Conservation (phyloP, 2,797 vertebrate genomes). For the Columba guinea region DNA sequence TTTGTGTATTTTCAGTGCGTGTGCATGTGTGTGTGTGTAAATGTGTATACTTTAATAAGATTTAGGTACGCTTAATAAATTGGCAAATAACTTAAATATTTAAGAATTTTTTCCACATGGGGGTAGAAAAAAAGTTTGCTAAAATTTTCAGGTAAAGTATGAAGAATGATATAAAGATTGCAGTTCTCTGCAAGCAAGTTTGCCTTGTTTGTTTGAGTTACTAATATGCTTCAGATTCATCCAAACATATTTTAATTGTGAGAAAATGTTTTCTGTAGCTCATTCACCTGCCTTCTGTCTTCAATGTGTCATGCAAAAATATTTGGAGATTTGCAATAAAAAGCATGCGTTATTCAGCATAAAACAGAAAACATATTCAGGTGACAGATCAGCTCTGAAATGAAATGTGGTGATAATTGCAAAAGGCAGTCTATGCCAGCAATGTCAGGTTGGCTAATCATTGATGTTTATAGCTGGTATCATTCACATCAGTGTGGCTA, state of each 20-base stretch:
- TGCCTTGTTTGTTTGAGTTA: background rate
- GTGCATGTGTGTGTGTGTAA: background rate
- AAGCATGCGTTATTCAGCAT: background rate
- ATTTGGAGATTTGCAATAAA: background rate
- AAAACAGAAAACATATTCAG: background rate
- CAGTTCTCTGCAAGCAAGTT: background rate
- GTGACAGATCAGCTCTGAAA: background rate
- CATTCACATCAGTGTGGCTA: background rate
- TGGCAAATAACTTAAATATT: background rate
- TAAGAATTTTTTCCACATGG: background rate
- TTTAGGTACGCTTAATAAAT: background rate
- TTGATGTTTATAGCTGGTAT: background rate
- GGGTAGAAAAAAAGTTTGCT: background rate
- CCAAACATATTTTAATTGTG: background rate
- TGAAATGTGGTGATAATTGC: background rate
- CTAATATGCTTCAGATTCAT: background rate
- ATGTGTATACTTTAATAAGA: background rate
- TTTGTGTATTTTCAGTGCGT: background rate
- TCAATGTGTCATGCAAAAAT: background rate
- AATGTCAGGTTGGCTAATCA: conserved; percentile 1
- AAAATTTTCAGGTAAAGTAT: background rate
- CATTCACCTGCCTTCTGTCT: background rate
- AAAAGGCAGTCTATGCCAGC: background rate
- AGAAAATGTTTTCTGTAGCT: background rate
- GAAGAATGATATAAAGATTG: background rate